phyloP scores from a whole-genome alignment of 2,797 vertebrate species.

The Labeo calbasu region DNA sequence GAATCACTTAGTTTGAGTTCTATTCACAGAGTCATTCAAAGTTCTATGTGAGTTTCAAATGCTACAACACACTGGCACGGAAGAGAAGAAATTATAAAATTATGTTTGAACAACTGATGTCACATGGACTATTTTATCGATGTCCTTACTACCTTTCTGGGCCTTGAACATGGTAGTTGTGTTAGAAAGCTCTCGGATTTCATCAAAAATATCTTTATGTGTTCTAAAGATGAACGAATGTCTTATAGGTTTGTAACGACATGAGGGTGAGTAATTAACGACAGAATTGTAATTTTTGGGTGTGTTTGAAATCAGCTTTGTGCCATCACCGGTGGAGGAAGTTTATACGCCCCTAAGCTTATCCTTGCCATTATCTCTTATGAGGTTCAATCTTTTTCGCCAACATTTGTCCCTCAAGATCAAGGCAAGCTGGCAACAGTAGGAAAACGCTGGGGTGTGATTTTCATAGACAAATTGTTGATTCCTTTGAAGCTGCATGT shows the following conservation, averaged over 20 bases:
- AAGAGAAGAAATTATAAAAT: too few relatives aligned
- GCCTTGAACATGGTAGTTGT: too few relatives aligned
- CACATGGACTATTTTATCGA: too few relatives aligned
- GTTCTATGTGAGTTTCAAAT: background rate
- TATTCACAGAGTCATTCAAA: background rate
- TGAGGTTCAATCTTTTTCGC: background rate
- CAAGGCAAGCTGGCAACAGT: background rate
- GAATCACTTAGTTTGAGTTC: constrained; percentile 1
- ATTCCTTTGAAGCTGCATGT: constrained; percentile 38
- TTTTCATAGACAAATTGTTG: constrained; percentile 31
- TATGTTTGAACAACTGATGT: too few relatives aligned
- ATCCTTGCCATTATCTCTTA: background rate
- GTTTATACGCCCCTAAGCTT: background rate
- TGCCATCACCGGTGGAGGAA: constrained; percentile 10
- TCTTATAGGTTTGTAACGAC: too few relatives aligned
- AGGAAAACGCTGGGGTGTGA: constrained; percentile 30
- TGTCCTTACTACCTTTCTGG: too few relatives aligned
- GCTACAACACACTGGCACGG: background rate
- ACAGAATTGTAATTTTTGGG: background rate
- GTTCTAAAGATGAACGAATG: too few relatives aligned
- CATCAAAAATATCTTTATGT: too few relatives aligned
- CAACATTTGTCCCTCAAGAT: background rate
- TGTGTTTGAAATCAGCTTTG: constrained; percentile 37
- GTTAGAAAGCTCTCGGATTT: too few relatives aligned
- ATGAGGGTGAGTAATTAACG: too few relatives aligned